Evolutionary conservation across 2,888 invertebrate species (phyloP), one percentile per base, ranked within the genome.

Genomic region (Colletes collaris): DNA sequence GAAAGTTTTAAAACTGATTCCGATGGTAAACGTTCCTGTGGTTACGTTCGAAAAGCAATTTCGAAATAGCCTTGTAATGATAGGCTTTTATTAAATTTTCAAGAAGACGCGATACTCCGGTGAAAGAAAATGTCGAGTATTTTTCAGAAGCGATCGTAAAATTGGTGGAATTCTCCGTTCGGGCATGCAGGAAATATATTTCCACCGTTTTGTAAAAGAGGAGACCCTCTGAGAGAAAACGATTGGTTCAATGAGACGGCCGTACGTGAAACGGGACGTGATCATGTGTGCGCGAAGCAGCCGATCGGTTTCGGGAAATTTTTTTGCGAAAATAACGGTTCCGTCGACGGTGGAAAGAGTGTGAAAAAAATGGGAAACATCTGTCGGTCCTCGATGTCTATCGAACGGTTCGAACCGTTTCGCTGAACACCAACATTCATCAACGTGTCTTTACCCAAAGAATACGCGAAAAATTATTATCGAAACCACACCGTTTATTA

Each of bases 261-360:
- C 70, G 79, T 75, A 65, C 67, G 49, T 60, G 65, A 65, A 73
- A 77, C 58, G 68, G 73, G 63, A 69, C 74, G 59, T 62, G 81
- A 77, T 79, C 82, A 60, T 76, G 79, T 81, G 80, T 75, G 82
- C 79, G 78, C 85, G 87, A 83, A 85, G 82, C 85, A 73, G 58
- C 72, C 89, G 89, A 89, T 91, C 89, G 87, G 89, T 91, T 91
- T 90, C 88, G 88, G 89, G 86, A 84, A 81, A 88, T 90, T 92
- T 92, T 91, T 92, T 92, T 92, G 91, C 91, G 86, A 91, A 85
- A 92, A 92, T 92, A 92, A 92, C 92, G 92, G 91, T 90, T 89
- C 87, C 86, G 81, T 87, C 86, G 86, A 88, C 75, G 67, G 83
- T 79, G 83, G 53, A 74, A 64, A 79, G 79, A 80, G 74, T 69